These are phyloP conservation scores for Tenodera sinensis DNA, from an alignment of 2,888 invertebrate species.

Conservation along the genomic window DNA sequence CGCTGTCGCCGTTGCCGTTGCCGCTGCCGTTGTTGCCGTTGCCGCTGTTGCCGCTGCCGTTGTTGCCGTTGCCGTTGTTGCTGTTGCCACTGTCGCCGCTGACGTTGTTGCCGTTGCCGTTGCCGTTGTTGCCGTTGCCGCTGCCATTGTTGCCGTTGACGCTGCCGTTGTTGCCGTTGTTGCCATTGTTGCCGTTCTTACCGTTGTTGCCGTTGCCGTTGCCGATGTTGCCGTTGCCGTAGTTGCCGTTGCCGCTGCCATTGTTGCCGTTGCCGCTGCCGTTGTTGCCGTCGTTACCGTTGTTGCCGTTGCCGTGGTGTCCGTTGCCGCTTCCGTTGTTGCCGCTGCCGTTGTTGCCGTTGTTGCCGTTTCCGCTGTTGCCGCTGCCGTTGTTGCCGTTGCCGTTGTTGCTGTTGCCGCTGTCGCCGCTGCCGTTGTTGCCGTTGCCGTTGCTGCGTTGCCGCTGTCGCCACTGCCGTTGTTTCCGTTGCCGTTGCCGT, in stretches of 20 bases:
- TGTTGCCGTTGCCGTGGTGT: neutral
- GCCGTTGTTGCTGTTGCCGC: neutral
- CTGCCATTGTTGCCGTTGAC: neutral
- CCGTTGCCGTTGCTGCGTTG: too few species aligned
- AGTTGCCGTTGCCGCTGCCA: neutral
- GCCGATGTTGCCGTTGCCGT: neutral
- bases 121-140: neutral
- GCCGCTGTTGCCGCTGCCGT: neutral
- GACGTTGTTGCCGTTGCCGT: neutral
- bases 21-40: neutral
- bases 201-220: neutral
- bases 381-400: neutral
- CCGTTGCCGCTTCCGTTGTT: neutral
- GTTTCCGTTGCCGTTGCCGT: neutral
- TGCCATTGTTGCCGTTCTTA: too few species aligned
- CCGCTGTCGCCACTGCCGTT: neutral
- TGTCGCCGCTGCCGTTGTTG: neutral
- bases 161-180: too few species aligned
- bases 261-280: neutral
- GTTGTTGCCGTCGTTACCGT: neutral
- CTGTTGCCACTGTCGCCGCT: neutral
- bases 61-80: neutral
- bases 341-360: neutral
- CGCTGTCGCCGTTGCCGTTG: neutral
- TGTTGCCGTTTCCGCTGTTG: neutral